Conservation (phyloP, 1,140 invertebrate species). For the Luehdorfia chinensis region DNA sequence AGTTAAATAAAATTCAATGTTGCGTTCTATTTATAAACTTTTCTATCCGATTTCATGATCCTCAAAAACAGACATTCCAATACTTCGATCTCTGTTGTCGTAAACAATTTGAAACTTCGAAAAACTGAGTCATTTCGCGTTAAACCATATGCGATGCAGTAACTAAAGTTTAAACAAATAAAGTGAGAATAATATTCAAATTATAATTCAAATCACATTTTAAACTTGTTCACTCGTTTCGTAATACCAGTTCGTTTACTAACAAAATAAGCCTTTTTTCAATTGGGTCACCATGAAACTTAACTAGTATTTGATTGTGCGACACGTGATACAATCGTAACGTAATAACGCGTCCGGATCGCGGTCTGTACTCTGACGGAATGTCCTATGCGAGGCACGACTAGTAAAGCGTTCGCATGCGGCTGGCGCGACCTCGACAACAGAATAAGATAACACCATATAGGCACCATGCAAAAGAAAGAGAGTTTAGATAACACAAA, state of each 20-base stretch:
- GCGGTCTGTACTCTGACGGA: conserved; percentile 43
- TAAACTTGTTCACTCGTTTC: conserved; percentile 21
- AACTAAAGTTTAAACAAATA: conserved; percentile 23
- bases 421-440: conserved; percentile 24
- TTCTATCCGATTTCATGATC: conserved; percentile 28
- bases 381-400: conserved; percentile 34
- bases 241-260: neutral
- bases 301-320: conserved; percentile 30
- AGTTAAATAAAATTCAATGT: conserved; percentile 24
- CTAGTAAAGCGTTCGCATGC: conserved; percentile 16
- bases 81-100: conserved; percentile 44
- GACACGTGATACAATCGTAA: conserved; percentile 25
- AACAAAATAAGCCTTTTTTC: conserved; percentile 3
- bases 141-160: conserved; percentile 41
- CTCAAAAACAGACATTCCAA: conserved; percentile 40
- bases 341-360: conserved; percentile 38
- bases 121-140: conserved; percentile 62
- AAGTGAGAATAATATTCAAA: neutral
- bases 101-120: conserved; percentile 54
- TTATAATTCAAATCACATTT: conserved; percentile 20
- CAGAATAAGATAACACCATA: conserved; percentile 46
- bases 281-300: conserved; percentile 45
- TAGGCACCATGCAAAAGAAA: conserved; percentile 33
- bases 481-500: conserved; percentile 24
- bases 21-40: conserved; percentile 40